Evolutionary conservation across 2,113 vertebrate genomes (phyloP).

Genomic region (Lontra canadensis): DNA sequence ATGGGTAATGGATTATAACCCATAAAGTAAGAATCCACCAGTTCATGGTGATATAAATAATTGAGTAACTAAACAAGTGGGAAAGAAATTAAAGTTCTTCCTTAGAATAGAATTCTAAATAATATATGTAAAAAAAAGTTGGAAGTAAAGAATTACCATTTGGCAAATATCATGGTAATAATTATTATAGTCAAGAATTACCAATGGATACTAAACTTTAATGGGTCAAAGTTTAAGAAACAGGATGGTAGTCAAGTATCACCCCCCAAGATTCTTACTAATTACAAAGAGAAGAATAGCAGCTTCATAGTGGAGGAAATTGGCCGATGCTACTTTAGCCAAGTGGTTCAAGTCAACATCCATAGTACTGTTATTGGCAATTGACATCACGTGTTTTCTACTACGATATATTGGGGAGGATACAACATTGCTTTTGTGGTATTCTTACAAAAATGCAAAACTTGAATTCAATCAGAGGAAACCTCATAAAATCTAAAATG

Average conservation of each 20-base stretch:
- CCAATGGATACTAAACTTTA: not conserved
- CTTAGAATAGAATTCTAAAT: not conserved
- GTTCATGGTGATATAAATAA: not conserved
- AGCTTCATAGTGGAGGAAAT: not conserved
- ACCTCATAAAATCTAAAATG: not conserved
- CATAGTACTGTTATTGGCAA: not conserved
- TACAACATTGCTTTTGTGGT: not conserved
- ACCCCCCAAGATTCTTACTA: not conserved
- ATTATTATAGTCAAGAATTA: not conserved
- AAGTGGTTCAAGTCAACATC: not conserved
- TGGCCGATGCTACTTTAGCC: not conserved
- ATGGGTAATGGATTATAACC: not conserved
- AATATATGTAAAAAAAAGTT: not conserved
- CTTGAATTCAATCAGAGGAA: not conserved
- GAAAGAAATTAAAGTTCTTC: not conserved
- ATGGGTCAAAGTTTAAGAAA: not conserved
- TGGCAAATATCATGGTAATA: not conserved
- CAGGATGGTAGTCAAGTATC: not conserved
- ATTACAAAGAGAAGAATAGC: not conserved
- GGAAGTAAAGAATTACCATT: not conserved
- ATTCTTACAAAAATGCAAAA: not conserved
- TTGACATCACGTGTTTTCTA: not conserved
- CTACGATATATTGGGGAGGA: not conserved
- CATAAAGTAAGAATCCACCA: not conserved
- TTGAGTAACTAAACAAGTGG: not conserved